Evolutionary conservation across 2,888 invertebrate species (phyloP), one percentile per base, ranked within the genome.

Genomic region (Chrysomela aeneicollis): DNA sequence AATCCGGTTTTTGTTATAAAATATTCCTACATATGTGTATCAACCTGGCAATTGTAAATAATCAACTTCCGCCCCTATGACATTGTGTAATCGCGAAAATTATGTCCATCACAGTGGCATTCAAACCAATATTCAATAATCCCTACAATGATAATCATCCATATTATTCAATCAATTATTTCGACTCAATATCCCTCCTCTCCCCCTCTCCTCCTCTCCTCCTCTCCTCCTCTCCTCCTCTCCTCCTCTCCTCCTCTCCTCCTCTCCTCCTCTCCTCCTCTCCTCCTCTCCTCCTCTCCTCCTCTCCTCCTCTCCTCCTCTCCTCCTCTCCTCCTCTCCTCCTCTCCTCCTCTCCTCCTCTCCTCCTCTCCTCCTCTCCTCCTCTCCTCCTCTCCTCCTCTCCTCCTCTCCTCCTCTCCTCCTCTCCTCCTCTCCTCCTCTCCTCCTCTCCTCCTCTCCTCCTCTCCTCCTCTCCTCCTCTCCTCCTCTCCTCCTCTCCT

Each of bases 261-360:
- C 19, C 17, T 47, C 47, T 47, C 19, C 47, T 19, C 19, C 17
- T 47, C 47, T 47, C 19, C 47, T 19, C 19, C 17, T 47, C 47
- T 47, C 19, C 47, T 19, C 19, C 17, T 47, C 47, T 47, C 47
- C 47, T 47, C 47, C 17, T 19, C 47, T 19, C 47, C 47, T 47
- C 47, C 17, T 47, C 47, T 19, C 19, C 47, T 19, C 19, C 17
- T 19, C 19, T 19, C 19, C 47, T 19, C 19, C 17, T 19, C 19
- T 19, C 19, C 47, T 19, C 19, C 17, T 19, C 19, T 19, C 47
- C 19, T 19, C 47, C 10, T 19, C 47, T 19, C 47, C 47, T 47
- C 47, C 17, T 47, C 47, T 47, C 47, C 47, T 47, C 47, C 17
- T 47, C 47, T 47, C 47, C 47, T 47, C 47, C 17, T 17, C 47